Conservation (phyloP, 2,797 vertebrate species). For the Emys orbicularis region DNA sequence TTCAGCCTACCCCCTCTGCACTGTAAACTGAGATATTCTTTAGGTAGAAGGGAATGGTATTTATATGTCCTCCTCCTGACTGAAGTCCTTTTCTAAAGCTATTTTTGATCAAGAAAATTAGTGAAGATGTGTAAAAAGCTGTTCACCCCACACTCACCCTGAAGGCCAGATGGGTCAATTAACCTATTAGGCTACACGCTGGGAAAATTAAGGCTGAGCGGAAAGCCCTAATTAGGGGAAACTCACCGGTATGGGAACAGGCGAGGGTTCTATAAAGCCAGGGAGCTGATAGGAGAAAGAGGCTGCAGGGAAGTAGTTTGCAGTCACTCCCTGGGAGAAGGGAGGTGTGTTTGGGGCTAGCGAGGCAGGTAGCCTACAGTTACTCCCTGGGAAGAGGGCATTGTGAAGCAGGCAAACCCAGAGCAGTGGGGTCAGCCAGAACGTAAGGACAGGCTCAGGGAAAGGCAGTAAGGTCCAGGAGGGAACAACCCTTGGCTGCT, state of each 20-base stretch:
- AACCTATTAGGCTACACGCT: neutral
- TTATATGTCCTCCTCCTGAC: neutral
- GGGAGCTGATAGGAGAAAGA: neutral
- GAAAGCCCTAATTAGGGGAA: neutral
- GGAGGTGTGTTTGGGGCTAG: neutral
- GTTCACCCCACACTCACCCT: neutral
- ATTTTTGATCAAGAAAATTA: conserved; percentile 71
- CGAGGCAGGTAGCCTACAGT: neutral
- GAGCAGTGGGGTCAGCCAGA: neutral
- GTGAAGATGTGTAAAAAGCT: conserved; percentile 2
- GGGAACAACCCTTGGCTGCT: neutral
- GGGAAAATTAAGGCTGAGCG: too few species aligned
- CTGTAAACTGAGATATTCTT: accelerated
- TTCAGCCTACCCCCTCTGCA: accelerated
- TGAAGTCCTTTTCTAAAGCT: conserved; percentile 38
- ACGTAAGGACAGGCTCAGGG: neutral
- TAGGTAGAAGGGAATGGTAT: neutral
- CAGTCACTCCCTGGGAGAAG: neutral
- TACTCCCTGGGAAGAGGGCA: neutral
- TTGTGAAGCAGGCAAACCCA: neutral
- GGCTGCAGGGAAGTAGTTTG: neutral
- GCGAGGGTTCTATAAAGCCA: neutral
- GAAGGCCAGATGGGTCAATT: neutral
- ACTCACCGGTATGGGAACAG: neutral
- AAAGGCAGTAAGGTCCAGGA: neutral